Evolutionary conservation across 2,888 invertebrate species (phyloP).

Genomic region (Dynastes hyllus): DNA sequence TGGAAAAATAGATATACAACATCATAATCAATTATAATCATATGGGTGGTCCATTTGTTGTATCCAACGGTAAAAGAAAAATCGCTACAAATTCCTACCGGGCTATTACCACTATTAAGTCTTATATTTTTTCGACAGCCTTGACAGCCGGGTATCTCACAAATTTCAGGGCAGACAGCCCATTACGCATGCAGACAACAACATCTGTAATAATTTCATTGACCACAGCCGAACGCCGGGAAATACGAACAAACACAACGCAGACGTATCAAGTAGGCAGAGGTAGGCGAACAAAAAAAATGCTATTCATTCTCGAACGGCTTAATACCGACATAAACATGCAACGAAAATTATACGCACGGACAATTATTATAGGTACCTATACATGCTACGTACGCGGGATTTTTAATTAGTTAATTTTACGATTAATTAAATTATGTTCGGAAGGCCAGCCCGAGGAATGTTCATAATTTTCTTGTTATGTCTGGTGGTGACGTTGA

Average conservation of each 20-base stretch:
- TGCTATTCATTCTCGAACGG: constrained; percentile 8
- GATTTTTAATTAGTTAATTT: constrained; percentile 29
- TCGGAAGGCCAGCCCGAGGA: background rate
- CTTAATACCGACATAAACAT: constrained; percentile 41
- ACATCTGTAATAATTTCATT: constrained; percentile 44
- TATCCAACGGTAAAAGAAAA: constrained; percentile 30
- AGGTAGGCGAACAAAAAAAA: constrained; percentile 10
- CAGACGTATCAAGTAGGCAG: constrained; percentile 18
- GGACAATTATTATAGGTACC: constrained; percentile 19
- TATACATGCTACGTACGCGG: constrained; percentile 17
- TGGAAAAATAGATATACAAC: background rate
- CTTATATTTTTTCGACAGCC: constrained; percentile 46
- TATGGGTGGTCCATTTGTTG: constrained; percentile 43
- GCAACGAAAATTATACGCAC: constrained; percentile 35
- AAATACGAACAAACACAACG: constrained; percentile 36
- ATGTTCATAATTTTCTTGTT: constrained; percentile 31
- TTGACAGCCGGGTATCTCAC: constrained; percentile 45
- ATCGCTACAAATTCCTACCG: constrained; percentile 33
- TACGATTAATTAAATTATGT: constrained; percentile 38
- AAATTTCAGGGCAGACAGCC: constrained; percentile 45
- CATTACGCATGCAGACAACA: constrained; percentile 47
- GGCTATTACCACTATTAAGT: constrained; percentile 42
- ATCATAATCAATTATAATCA: constrained; percentile 16
- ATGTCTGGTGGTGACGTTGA: constrained; percentile 29
- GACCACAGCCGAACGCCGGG: constrained; percentile 32